A percentile compares a stretch with the other conserved stretches of the same genome.
phyloP scores from a whole-genome alignment of 2,888 invertebrate species.

The Agrotis ipsilon region DNA sequence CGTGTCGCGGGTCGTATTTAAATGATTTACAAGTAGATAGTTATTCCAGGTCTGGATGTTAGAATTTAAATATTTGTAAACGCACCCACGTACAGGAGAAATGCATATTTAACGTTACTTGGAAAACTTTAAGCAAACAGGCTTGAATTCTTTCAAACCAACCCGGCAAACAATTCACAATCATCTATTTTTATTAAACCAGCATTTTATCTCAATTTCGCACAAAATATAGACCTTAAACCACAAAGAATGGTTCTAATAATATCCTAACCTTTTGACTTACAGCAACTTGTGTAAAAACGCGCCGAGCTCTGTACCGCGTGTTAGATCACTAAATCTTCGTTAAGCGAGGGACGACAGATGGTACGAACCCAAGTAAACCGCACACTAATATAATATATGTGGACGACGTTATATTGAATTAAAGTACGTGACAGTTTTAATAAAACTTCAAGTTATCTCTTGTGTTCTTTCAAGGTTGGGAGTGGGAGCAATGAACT shows the following conservation, averaged over 20 bases:
- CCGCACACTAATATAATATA: constrained; percentile 55
- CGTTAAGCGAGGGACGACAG: constrained; percentile 78
- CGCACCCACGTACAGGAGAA: too few species aligned
- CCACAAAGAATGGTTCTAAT: constrained; percentile 20
- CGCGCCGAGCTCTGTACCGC: constrained; percentile 63
- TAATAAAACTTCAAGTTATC: constrained; percentile 49
- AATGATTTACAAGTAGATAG: too few species aligned
- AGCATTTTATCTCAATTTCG: constrained; percentile 4
- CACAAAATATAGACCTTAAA: not conserved
- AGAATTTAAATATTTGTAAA: too few species aligned
- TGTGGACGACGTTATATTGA: constrained; percentile 59
- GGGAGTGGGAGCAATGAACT: constrained; percentile 8
- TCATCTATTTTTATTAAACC: not conserved
- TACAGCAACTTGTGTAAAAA: constrained; percentile 47
- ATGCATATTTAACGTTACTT: too few species aligned
- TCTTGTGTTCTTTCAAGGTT: constrained; percentile 27
- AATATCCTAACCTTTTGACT: constrained; percentile 36
- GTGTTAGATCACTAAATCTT: constrained; percentile 82
- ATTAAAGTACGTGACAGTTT: constrained; percentile 63
- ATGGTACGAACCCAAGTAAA: constrained; percentile 68
- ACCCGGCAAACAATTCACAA: not conserved
- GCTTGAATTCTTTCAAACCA: too few species aligned
- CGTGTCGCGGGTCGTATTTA: too few species aligned
- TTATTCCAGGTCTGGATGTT: too few species aligned
- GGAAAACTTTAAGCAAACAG: too few species aligned